Evolutionary conservation across 2,113 vertebrate genomes (phyloP).

Genomic region (Hucho hucho): DNA sequence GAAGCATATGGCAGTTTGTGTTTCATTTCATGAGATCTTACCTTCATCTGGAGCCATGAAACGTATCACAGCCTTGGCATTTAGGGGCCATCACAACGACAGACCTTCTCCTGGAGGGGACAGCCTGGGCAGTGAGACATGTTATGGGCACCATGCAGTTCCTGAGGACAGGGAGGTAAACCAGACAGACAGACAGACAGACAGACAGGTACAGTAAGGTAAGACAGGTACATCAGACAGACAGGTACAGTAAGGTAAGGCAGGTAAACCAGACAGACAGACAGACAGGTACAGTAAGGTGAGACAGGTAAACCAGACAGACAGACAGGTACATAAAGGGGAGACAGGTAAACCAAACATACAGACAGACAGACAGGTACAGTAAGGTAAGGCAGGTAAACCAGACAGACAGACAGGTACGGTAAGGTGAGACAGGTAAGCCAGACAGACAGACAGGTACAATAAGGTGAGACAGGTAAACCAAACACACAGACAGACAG

Average conservation of each 20-base stretch:
- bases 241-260: neutral
- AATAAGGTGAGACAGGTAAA: too few species aligned
- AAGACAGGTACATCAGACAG: neutral
- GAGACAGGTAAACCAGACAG: neutral
- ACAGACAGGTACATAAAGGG: neutral
- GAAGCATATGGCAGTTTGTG: neutral
- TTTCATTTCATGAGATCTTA: neutral
- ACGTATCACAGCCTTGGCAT: neutral
- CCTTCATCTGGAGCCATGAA: neutral
- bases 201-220: conserved; percentile 1
- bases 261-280: neutral
- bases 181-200: neutral
- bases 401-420: too few species aligned
- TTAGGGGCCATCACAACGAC: neutral
- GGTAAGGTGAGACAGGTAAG: neutral
- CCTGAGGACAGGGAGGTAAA: neutral
- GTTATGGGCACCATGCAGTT: neutral
- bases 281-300: neutral
- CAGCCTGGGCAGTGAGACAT: neutral
- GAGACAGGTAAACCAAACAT: neutral
- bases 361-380: neutral
- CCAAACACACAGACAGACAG: neutral
- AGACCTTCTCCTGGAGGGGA: neutral
- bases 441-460: neutral
- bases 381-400: neutral